Conservation (phyloP, 2,888 invertebrate species). For the Torymus texanus region DNA sequence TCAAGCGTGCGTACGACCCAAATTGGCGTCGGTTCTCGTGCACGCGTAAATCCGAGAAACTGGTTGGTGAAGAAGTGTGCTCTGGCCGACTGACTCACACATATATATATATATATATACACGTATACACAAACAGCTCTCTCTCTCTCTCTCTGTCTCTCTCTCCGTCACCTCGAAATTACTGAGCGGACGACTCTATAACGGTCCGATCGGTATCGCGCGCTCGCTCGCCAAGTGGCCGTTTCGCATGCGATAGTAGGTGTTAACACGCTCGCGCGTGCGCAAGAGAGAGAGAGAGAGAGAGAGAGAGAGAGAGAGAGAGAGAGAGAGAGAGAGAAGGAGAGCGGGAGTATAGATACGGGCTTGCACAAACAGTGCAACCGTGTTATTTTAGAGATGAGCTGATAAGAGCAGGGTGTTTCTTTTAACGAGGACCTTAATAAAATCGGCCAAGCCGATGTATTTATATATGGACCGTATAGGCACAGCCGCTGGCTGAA, state of each 20-base stretch:
- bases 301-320: too few species aligned
- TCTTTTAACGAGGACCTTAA: background rate
- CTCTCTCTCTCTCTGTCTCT: too few species aligned
- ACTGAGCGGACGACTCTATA: constrained; percentile 7
- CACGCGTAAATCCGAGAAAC: constrained; percentile 46
- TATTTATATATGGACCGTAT: too few species aligned
- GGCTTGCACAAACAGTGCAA: background rate
- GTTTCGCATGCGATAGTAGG: constrained; percentile 22
- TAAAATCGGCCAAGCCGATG: background rate
- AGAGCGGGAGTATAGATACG: background rate
- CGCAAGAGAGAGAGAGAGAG: too few species aligned
- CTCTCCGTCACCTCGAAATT: constrained; percentile 26
- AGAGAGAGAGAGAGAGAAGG: too few species aligned
- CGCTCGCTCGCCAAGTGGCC: constrained; percentile 4
- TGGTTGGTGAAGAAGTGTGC: constrained; percentile 28
- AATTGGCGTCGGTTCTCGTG: constrained; percentile 58
- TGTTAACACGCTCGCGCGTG: constrained; percentile 30
- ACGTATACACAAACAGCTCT: too few species aligned
- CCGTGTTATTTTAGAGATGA: background rate
- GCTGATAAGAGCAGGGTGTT: constrained; percentile 13
- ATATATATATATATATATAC: too few species aligned
- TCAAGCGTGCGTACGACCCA: constrained; percentile 59
- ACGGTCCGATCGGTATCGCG: constrained; percentile 44
- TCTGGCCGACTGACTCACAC: constrained; percentile 5
- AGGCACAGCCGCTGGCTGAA: too few species aligned